Evolutionary conservation across 1,140 invertebrate species (phyloP), one percentile per base, ranked within the genome.

Genomic region (Diachasma alloeum): DNA sequence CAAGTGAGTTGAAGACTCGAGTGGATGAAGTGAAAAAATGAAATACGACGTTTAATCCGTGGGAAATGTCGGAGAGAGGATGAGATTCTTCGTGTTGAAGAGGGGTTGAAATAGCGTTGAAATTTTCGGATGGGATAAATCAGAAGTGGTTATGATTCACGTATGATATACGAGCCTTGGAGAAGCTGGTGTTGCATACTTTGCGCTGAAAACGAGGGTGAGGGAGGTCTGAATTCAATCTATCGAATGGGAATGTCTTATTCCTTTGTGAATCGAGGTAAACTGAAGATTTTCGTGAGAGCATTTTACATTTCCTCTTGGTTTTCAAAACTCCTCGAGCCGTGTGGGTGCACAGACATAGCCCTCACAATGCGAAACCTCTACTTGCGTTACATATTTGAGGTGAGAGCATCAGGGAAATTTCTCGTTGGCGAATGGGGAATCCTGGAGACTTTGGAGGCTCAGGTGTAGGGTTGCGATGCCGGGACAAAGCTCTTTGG

Each of bases 221-320:
- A 15, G 22, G 67, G 66, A 74, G 39, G 26, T 44, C 15, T 59
- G 63, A 46, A 74, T 46, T 42, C 22, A 74, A 67, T 46, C 72
- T 67, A 13, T 44, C 39, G 11, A 26, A 67, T 31, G 46, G 66
- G 24, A 63, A 63, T 13, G 19, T 67, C 39, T 74, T 17, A 22
- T 67, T 74, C 24, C 39, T 67, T 74, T 26, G 37, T 26, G 19
- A 67, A 42, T 46, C 13, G n/a, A 66, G 31, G 22, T 26, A 67
- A 42, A 74, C 59, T 44, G 22, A 17, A 31, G 6, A 68, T 56
- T 75, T 69, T 26, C 39, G 13, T 31, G 24, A 63, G 59, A 63
- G 22, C 0, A 24, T 63, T 63, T 26, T 31, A 5, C 8, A 24
- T 26, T 26, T 26, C 59, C 24, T 26, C 59, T 63, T 63, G 59